Evolutionary conservation across 1,140 invertebrate species (phyloP).

Genomic region (Globodera ellingtonae): DNA sequence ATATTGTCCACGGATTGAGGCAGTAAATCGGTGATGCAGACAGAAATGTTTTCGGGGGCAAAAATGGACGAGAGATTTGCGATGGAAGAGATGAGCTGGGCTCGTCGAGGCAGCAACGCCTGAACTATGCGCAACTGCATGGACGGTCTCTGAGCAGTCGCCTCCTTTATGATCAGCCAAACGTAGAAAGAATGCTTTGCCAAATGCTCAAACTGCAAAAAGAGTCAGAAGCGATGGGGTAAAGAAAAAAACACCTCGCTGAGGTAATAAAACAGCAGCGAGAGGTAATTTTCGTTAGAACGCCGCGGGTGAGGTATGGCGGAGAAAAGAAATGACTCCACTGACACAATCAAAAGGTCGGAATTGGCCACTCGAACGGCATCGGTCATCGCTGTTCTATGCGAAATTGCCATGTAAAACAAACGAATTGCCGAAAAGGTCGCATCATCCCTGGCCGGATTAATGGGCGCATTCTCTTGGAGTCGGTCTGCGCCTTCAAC

Average conservation of each 20-base stretch:
- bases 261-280: constrained; percentile 27
- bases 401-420: constrained; percentile 34
- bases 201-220: constrained; percentile 29
- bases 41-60: constrained; percentile 22
- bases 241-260: constrained; percentile 36
- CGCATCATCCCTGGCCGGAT: constrained; percentile 35
- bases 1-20: constrained; percentile 17
- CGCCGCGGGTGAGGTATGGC: constrained; percentile 27
- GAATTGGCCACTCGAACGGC: constrained; percentile 44
- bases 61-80: constrained; percentile 26
- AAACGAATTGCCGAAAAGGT: constrained; percentile 43
- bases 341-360: constrained; percentile 31
- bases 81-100: constrained; percentile 25
- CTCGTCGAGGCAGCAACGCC: constrained; percentile 19
- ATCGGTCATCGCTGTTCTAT: constrained; percentile 31
- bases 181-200: constrained; percentile 40
- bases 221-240: neutral
- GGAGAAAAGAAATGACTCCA: constrained; percentile 40
- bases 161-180: constrained; percentile 32
- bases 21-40: constrained; percentile 28
- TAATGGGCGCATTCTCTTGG: constrained; percentile 9
- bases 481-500: constrained; percentile 27
- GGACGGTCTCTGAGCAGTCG: constrained; percentile 28
- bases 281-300: constrained; percentile 22
- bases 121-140: constrained; percentile 41